Base-by-base conservation (phyloP, 53 echinoderm and acorn worm species). In the Hippasteria phrygiana region DNA sequence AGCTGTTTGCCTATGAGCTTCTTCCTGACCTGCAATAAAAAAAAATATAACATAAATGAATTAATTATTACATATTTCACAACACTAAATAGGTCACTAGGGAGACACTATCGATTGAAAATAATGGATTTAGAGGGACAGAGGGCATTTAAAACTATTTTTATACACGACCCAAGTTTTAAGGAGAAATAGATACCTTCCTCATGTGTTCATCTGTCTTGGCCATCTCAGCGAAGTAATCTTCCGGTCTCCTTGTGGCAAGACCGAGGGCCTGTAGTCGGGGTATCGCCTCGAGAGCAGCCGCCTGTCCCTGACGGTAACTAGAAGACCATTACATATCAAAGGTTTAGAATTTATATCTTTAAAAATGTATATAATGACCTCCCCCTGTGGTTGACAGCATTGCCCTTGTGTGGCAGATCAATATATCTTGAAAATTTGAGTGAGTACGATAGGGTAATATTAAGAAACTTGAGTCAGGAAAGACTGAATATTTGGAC, bases 151-250 rank as follows among this genome's bases (percentile, higher is more conserved):
- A 4, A 63, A n/a, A 63, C 2, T 28, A n/a, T 28, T 63, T 63
- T 63, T 28, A 24, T 4, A 2, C 31, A 10, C 1, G 16, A 48
- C 1, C 59, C 46, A 45, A 45, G 46, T 59, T 17, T n/a, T n/a
- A 11, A 16, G 2, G 5, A 59, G 59, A 51, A 14, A 29, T 5
- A 55, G 45, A 71, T 51, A 97, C 97, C 92, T 93, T 96, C 71
- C 94, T 96, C 98, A 98, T 98, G 88, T 96, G 98, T 34, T 89
- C 91, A 90, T 98, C 98, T 55, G 98, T 79, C 65, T 98, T 98
- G 27, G 96, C 98, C 98, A 98, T 98, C 87, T 98, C 98, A 17
- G 98, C 98, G 89, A 95, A 98, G 90, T 94, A 98, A 70, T 98
- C 98, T 2, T 94, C 93, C 3, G 98, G 98, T 90, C 98, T 95